Percentiles rank a stretch among this genome's conserved stretches.
Evolutionary conservation across 2,888 invertebrate species (phyloP).

Genomic region (Cataglyphis cursor): DNA sequence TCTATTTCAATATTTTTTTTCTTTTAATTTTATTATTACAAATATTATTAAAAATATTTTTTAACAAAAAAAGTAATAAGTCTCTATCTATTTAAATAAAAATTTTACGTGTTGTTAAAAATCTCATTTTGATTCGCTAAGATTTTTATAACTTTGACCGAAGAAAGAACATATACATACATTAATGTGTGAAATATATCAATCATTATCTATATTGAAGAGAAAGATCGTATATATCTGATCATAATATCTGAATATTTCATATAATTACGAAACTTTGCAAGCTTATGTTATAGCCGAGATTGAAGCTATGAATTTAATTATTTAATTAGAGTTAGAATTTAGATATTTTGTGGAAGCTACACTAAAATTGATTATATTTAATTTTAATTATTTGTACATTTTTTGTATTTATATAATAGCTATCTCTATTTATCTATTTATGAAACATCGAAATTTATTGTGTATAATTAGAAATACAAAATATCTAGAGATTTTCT

Average conservation of each 20-base stretch:
- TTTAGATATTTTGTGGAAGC: neutral
- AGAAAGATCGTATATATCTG: too few species aligned
- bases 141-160: neutral
- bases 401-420: neutral
- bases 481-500: neutral
- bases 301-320: constrained; percentile 23
- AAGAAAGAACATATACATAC: neutral
- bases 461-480: neutral
- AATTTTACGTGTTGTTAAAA: too few species aligned
- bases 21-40: neutral
- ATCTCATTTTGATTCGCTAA: too few species aligned
- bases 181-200: neutral
- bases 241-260: neutral
- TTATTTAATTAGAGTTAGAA: constrained; percentile 17
- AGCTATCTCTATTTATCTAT: neutral
- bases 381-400: neutral
- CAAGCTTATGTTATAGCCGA: neutral
- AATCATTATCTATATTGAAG: constrained; percentile 4
- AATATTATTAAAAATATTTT: neutral
- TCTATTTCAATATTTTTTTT: neutral
- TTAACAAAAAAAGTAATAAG: neutral
- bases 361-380: neutral
- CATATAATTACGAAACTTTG: constrained; percentile 21
- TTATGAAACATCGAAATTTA: neutral
- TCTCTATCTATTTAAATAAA: too few species aligned